These are phyloP conservation scores for Priapulus caudatus DNA, from an alignment of 2,888 invertebrate genomes.

Conservation along the genomic window DNA sequence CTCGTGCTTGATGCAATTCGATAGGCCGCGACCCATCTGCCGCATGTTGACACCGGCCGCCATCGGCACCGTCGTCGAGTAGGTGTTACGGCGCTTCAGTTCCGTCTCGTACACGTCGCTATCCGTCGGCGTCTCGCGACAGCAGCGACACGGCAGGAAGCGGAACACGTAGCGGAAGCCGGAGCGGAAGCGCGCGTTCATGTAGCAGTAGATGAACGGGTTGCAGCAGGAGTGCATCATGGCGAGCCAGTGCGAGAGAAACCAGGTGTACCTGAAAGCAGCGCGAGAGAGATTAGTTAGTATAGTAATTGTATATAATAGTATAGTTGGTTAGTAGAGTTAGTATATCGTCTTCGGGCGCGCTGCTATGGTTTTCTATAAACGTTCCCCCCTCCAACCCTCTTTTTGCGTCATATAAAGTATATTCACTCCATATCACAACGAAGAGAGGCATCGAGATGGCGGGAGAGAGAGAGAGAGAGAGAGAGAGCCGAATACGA, in stretches of 20 bases:
- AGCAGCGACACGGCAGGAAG: neutral
- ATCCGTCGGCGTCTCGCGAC: neutral
- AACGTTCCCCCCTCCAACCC: too few relatives aligned
- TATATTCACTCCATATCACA: too few relatives aligned
- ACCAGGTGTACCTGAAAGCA: slow-evolving; percentile 3
- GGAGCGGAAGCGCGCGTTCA: neutral
- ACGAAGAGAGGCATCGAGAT: too few relatives aligned
- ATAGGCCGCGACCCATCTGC: neutral
- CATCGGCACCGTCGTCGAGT: neutral
- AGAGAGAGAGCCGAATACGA: too few relatives aligned
- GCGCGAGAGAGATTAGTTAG: too few relatives aligned
- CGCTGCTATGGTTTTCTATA: too few relatives aligned
- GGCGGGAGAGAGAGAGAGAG: too few relatives aligned
- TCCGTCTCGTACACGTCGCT: neutral
- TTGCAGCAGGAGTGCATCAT: slow-evolving; percentile 1
- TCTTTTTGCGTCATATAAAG: too few relatives aligned
- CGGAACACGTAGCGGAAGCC: slow-evolving; percentile 1
- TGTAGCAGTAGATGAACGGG: slow-evolving; percentile 3
- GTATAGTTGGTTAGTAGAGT: too few relatives aligned
- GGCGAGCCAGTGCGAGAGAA: neutral
- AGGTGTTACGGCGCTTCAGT: neutral
- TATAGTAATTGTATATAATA: too few relatives aligned
- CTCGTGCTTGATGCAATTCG: neutral
- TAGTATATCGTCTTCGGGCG: too few relatives aligned
- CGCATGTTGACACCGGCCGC: neutral